Evolutionary conservation across 2,113 vertebrate genomes (phyloP).

Genomic region (Eolophus roseicapilla): DNA sequence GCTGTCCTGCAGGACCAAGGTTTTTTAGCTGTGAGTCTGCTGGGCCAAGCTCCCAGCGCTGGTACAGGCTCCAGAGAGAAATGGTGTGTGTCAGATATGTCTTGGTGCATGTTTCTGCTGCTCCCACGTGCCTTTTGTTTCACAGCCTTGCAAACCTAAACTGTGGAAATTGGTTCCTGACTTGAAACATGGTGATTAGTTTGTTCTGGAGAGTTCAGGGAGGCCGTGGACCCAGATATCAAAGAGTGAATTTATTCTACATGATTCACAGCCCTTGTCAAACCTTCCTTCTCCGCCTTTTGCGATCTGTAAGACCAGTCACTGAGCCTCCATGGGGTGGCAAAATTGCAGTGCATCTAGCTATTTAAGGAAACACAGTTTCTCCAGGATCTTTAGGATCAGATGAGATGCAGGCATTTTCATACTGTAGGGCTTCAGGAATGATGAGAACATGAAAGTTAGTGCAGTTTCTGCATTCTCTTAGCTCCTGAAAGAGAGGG

Average conservation of each 20-base stretch:
- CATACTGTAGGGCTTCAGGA: background rate
- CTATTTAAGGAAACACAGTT: background rate
- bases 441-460: background rate
- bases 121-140: background rate
- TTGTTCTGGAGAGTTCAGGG: background rate
- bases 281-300: background rate
- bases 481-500: background rate
- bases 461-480: background rate
- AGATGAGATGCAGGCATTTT: background rate
- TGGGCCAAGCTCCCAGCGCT: rapidly evolving
- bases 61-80: background rate
- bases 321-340: rapidly evolving
- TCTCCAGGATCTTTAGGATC: background rate
- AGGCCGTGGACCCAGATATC: background rate
- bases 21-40: background rate
- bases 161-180: background rate
- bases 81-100: rapidly evolving
- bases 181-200: background rate
- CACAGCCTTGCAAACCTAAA: background rate
- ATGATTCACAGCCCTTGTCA: rapidly evolving
- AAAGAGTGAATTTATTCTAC: background rate
- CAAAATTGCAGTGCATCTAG: background rate
- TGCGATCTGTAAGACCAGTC: background rate
- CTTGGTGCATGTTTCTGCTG: background rate
- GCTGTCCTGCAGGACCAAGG: background rate